Evolutionary conservation across 2,797 vertebrate species (phyloP), one percentile per base, ranked within the genome.

Genomic region (Sciurus vulgaris): DNA sequence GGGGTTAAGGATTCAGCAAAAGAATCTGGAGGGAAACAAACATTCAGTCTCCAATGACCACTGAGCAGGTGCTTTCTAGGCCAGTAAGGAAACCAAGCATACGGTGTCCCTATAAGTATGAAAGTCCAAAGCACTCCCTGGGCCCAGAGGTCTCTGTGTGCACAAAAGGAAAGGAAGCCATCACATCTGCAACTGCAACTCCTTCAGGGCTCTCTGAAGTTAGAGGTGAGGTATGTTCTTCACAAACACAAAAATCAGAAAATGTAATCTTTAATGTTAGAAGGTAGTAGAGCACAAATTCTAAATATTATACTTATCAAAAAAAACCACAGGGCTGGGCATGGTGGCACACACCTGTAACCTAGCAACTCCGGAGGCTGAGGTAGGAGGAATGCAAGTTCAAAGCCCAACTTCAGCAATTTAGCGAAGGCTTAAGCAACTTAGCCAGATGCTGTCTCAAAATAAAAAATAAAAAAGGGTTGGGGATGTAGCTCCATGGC

Each of bases 41-140:
- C 14, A 59, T 77, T 59, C 33, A 35, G 67, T 51, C 28, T 15
- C 11, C 51, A 91, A 56, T 10, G 86, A 89, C 70, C 41, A 77
- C 47, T 41, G 41, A 83, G 65, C 12, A 70, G 47, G 14, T 28
- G 38, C n/a, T 74, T 51, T 95, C 38, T 6, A 12, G 47, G 51
- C 59, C 70, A 85, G 10, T 67, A 72, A 87, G 51, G 24, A 83
- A 95, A 94, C 51, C 54, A 54, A 38, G 30, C 28, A 22, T 15
- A 59, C 7, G 18, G 61, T n/a, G 82, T 59, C 82, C 30, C 63
- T 49, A 54, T 22, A 81, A 44, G 56, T 65, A 49, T 78, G 63
- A 82, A 97, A 72, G 77, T 81, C n/a, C 67, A 86, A 83, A 77
- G 47, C 51, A 63, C 56, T 63, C 47, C 69, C 41, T n/a, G 78